phyloP scores from a whole-genome alignment of 2,113 vertebrate genomes.

The Glaucomys volans region DNA sequence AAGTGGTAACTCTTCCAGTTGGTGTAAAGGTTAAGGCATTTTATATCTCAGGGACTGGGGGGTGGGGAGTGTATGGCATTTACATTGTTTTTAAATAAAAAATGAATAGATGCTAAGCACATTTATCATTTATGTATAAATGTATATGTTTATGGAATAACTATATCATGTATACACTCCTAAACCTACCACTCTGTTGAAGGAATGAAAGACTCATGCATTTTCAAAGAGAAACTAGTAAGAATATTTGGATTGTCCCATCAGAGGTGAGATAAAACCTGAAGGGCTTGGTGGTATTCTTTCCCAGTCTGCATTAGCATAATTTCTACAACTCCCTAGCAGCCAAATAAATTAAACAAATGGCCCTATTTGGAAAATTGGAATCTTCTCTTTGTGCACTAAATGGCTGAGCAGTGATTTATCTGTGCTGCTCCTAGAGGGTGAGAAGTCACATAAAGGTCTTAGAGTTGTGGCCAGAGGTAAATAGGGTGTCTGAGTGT shows the following conservation, averaged over 20 bases:
- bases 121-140: conserved; percentile 44
- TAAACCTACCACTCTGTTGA: neutral
- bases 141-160: neutral
- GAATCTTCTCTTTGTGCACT: conserved; percentile 57
- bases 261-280: neutral
- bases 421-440: conserved; percentile 58
- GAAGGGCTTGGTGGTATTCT: neutral
- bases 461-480: conserved; percentile 52
- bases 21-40: conserved; percentile 14
- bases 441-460: conserved; percentile 46
- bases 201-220: neutral
- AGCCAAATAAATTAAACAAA: conserved; percentile 64
- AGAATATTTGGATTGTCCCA: conserved; percentile 14
- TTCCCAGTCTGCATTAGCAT: conserved; percentile 54
- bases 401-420: conserved; percentile 44
- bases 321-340: conserved; percentile 63
- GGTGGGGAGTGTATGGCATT: neutral
- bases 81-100: conserved; percentile 34
- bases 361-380: conserved; percentile 65
- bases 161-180: neutral
- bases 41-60: neutral
- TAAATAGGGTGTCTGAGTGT: conserved; percentile 27
- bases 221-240: conserved; percentile 31
- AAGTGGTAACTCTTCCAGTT: conserved; percentile 58
- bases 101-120: conserved; percentile 28